phyloP scores from a whole-genome alignment of 2,888 invertebrate species.

The Reticulitermes lucifugus region DNA sequence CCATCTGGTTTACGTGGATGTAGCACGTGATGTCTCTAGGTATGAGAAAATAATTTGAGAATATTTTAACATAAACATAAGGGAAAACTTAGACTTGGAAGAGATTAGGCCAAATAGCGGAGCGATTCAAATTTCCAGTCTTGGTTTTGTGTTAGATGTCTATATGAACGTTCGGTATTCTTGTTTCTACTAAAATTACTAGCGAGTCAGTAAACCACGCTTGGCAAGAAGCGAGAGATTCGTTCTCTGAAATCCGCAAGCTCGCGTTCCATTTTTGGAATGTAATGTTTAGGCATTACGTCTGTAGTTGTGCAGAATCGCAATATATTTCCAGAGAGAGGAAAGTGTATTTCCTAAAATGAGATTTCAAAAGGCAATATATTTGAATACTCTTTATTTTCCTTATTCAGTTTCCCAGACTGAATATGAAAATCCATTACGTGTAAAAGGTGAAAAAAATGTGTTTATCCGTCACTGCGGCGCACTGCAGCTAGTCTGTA shows the following conservation, averaged over 20 bases:
- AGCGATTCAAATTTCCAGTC: too few species aligned
- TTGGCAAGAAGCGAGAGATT: background rate
- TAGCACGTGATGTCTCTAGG: too few species aligned
- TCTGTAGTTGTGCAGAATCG: background rate
- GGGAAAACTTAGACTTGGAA: too few species aligned
- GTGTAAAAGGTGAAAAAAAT: background rate
- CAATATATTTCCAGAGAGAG: background rate
- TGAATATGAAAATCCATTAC: conserved; percentile 1
- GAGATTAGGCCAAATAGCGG: too few species aligned
- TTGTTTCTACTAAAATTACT: background rate
- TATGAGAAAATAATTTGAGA: too few species aligned
- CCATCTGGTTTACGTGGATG: too few species aligned
- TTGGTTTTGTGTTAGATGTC: too few species aligned
- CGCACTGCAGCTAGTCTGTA: background rate
- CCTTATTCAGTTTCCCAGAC: background rate
- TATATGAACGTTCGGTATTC: too few species aligned
- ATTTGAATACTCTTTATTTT: background rate
- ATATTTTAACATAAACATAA: too few species aligned
- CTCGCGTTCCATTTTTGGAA: too few species aligned
- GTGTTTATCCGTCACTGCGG: background rate
- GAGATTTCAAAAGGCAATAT: background rate
- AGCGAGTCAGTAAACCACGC: background rate
- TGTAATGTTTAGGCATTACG: too few species aligned
- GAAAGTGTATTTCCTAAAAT: background rate
- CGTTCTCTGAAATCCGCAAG: background rate